Percentiles rank a stretch among this genome's conserved stretches.
These are phyloP conservation scores for Mastomys natalensis DNA, from an alignment of 2,113 vertebrate species.

Conservation along the genomic window DNA sequence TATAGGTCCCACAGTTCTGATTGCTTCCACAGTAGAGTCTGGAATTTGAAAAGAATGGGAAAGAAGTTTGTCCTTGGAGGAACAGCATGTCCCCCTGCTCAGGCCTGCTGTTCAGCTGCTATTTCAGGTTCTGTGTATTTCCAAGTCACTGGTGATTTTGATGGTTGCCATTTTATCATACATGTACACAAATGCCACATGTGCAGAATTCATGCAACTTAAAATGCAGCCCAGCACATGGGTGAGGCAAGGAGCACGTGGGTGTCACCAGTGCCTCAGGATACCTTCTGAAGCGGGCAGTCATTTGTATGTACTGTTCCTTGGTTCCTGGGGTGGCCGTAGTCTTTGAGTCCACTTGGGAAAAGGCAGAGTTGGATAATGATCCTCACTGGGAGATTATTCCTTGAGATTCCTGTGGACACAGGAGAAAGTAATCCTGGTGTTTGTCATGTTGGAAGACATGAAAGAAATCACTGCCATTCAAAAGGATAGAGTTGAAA, in stretches of 20 bases:
- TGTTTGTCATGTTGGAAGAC: neutral
- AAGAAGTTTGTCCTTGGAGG: neutral
- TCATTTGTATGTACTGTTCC: neutral
- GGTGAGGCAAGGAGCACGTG: accelerated
- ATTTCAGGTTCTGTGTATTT: too few species aligned
- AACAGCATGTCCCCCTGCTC: too few species aligned
- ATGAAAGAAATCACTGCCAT: neutral
- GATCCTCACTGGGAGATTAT: neutral
- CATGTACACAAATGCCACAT: too few species aligned
- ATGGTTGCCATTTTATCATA: neutral
- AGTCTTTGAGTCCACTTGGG: neutral
- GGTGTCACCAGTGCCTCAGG: too few species aligned
- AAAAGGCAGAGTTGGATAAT: too few species aligned
- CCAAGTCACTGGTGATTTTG: neutral
- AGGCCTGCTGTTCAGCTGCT: neutral
- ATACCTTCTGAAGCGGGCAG: neutral
- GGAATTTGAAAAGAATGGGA: neutral
- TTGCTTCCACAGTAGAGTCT: neutral
- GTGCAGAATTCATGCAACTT: neutral
- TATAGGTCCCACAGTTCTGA: neutral
- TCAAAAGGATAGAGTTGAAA: neutral
- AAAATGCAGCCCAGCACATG: neutral
- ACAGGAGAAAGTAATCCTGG: neutral
- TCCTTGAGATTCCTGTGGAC: neutral
- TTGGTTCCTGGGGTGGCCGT: neutral